Percentiles rank a stretch among this genome's conserved stretches.
Conservation (phyloP, 2,888 invertebrate species). For the Clivina fossor region DNA sequence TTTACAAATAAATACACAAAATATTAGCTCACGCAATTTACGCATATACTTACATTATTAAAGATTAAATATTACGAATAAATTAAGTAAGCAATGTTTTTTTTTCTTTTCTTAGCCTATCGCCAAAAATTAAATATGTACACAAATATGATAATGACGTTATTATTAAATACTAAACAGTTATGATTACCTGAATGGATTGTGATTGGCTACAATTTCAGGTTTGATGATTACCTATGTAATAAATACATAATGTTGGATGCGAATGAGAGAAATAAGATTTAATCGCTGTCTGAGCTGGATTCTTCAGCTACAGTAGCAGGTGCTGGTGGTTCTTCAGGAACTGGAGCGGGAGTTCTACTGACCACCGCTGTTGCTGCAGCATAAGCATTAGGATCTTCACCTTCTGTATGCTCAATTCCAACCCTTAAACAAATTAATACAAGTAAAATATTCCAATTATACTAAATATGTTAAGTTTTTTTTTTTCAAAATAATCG, state of each 20-base stretch:
- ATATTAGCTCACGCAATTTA: too few species aligned
- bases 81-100: too few species aligned
- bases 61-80: too few species aligned
- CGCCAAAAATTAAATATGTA: slow-evolving; percentile 1
- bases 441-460: slow-evolving; percentile 3
- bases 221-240: too few species aligned
- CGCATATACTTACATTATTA: too few species aligned
- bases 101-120: too few species aligned
- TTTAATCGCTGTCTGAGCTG: slow-evolving; percentile 56
- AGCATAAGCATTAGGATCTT: slow-evolving; percentile 68
- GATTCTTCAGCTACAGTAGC: slow-evolving; percentile 51
- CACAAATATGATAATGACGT: not conserved
- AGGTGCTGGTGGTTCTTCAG: slow-evolving; percentile 52
- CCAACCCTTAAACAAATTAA: slow-evolving; percentile 65
- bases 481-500: not conserved
- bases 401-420: slow-evolving; percentile 82
- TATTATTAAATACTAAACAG: not conserved
- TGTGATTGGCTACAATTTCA: too few species aligned
- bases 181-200: not conserved
- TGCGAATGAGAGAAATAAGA: too few species aligned
- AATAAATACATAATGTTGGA: too few species aligned
- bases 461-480: slow-evolving; percentile 16
- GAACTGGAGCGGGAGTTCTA: slow-evolving; percentile 58
- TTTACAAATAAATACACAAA: too few species aligned
- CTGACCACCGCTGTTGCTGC: slow-evolving; percentile 61